phyloP scores from a whole-genome alignment of 2,797 vertebrate species.

The Cyprinella venusta region DNA sequence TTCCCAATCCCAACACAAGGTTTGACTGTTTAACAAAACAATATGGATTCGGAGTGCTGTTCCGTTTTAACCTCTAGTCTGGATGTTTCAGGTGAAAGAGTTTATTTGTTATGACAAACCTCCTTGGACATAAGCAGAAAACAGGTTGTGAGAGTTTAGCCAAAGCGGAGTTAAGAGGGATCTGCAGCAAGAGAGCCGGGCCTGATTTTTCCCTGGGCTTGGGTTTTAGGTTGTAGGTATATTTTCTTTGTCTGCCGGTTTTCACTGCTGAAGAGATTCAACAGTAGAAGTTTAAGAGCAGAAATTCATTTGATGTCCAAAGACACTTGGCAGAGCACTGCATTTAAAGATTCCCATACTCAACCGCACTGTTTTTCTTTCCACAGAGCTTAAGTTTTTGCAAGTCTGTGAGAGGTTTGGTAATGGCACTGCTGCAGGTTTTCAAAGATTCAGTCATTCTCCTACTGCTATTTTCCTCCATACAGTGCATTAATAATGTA shows the following conservation, averaged over 20 bases:
- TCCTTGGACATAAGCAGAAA: constrained; percentile 30
- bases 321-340: constrained; percentile 51
- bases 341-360: constrained; percentile 51
- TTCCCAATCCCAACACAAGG: constrained; percentile 9
- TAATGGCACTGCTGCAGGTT: constrained; percentile 46
- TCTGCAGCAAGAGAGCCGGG: background rate
- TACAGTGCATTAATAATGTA: constrained; percentile 17
- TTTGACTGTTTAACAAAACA: constrained; percentile 25
- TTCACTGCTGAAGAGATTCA: constrained; percentile 28
- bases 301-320: constrained; percentile 46
- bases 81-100: constrained; percentile 26
- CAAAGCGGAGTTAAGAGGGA: constrained; percentile 16
- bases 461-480: constrained; percentile 8
- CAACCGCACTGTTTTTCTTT: constrained; percentile 58
- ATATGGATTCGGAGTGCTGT: constrained; percentile 1
- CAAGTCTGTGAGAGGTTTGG: constrained; percentile 41
- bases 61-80: background rate
- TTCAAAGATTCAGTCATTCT: constrained; percentile 29
- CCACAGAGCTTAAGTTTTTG: constrained; percentile 44
- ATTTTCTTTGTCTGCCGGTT: constrained; percentile 30
- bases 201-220: background rate
- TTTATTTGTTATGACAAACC: constrained; percentile 27
- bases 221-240: constrained; percentile 3
- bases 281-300: constrained; percentile 24
- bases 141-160: constrained; percentile 33